Base-by-base conservation (phyloP, 1,140 invertebrate species). In the Papilio helenus region DNA sequence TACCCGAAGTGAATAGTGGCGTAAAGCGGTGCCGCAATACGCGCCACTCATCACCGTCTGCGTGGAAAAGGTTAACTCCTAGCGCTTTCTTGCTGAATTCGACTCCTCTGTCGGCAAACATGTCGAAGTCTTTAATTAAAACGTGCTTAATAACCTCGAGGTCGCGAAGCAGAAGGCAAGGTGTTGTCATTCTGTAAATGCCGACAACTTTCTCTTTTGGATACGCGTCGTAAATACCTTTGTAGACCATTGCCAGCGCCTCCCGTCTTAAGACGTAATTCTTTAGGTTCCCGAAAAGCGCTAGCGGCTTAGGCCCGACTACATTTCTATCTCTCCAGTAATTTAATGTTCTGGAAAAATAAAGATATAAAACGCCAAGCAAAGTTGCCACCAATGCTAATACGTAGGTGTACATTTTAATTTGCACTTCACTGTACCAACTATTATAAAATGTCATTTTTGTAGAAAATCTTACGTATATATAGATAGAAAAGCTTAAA, bases 141-240 rank as follows among this genome's bases (percentile, higher is more conserved):
- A 97, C 93, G 23, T 94, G 87, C 83, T 96, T 96, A 0, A 96
- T 93, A 0, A 97, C 83, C 8, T 96, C 95, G 23, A 96, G 89
- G 85, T 97, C 95, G 12, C 95, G 90, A 2, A 96, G 71, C 1
- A 96, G 82, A 5, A 96, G 79, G 5, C 91, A 85, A 0, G 96
- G 96, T 3, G 94, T 92, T 3, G 90, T 86, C 82, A 88, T 85
- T 72, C 85, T 85, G 39, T 85, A 94, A 1, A 92, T 73, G 18
- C 93, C 93, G 12, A 92, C 83, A 0, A 88, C 80, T 80, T 88
- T 89, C 72, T 89, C 86, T n/a, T 88, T 80, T 7, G 88, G 86
- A 83, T 73, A 89, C 0, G 76, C 20, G 3, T 85, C 74, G 76
- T 90, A 89, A 34, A 88, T 80, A 23, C 87, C 73, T 71, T 84